Base-by-base conservation (phyloP, 37 sponge, comb jelly and placozoan genomes). In the Spongilla lacustris region DNA sequence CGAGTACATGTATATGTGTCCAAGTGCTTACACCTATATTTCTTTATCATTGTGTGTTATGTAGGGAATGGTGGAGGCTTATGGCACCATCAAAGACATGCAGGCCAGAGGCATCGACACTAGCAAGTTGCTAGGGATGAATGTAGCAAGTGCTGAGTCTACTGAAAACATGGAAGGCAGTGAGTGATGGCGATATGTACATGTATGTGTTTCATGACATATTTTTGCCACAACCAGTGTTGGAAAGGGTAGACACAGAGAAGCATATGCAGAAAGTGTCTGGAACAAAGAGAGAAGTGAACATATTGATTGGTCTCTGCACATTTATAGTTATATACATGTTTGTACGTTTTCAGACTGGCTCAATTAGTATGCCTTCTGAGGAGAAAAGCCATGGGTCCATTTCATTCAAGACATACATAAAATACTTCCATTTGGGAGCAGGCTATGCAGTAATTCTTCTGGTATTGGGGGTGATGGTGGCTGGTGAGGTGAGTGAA, bases 311-410 rank as follows among this genome's bases (percentile, higher is more conserved):
- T 58, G 41, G 4, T 1, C 58, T 6, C 14, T 8, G 19, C 19
- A 14, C 19, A 19, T 58, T 58, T 58, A 17, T 58, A 17, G 21
- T 14, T 58, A 58, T 17, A 58, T 58, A 19, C 21, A 17, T 46
- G 8, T 10, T 58, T 10, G 58, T 1, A 58, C 21, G 11, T 41
- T 41, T 6, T 41, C 19, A 58, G 58, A 58, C 58, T 14, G 19
- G 58, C 19, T 14, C 58, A 58, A 1, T 17, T 17, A 17, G 19
- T 17, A 58, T 58, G 58, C 84, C 84, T 41, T 22, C 50, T 23
- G 87, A 86, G 46, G 87, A 86, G 33, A 86, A 79, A 37, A 80
- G 73, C 37, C 87, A 79, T 17, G 87, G 87, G 0, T n/a, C 50
- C 1, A 86, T 86, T 28, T 48, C 79, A n/a, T 17, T 86, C n/a